Evolutionary conservation across 2,888 invertebrate species (phyloP).

Genomic region (Melipona bicolor): DNA sequence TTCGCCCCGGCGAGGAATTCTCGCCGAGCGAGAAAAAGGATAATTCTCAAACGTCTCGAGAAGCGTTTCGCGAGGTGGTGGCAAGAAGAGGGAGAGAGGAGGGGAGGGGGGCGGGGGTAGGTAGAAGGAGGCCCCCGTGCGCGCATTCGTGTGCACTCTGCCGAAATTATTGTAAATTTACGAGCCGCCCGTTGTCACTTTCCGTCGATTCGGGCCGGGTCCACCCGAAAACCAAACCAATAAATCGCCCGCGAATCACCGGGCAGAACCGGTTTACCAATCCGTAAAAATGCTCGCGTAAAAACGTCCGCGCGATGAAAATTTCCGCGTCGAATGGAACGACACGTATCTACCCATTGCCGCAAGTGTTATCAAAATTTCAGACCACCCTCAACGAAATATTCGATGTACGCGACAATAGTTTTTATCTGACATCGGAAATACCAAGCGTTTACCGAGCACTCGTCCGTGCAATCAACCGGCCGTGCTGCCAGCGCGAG

Average conservation of each 20-base stretch:
- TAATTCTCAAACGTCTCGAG: no score
- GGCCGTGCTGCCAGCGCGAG: neutral
- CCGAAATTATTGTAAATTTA: constrained; percentile 80
- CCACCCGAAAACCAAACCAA: constrained; percentile 70
- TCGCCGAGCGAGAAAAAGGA: constrained; percentile 7
- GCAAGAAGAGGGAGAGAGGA: no score
- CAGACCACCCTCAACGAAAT: neutral
- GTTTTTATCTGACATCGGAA: neutral
- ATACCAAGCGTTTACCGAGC: neutral
- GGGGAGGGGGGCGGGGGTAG: no score
- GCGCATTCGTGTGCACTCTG: constrained; percentile 65
- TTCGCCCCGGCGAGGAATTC: constrained; percentile 3
- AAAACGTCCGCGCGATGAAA: constrained; percentile 56
- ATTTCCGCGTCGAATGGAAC: constrained; percentile 49
- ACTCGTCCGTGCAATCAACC: neutral
- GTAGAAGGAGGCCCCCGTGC: neutral
- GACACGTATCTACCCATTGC: constrained; percentile 8
- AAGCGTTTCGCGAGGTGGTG: no score
- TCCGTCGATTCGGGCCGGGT: constrained; percentile 70
- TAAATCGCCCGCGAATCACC: constrained; percentile 77
- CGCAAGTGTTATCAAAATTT: constrained; percentile 2
- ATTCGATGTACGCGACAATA: neutral
- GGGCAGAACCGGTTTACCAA: constrained; percentile 71
- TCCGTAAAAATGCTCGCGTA: constrained; percentile 72
- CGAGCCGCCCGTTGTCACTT: constrained; percentile 75